A percentile compares a stretch with the other conserved stretches of the same genome.
Evolutionary conservation across 2,797 vertebrate genomes (phyloP).

Genomic region (Carapus acus): DNA sequence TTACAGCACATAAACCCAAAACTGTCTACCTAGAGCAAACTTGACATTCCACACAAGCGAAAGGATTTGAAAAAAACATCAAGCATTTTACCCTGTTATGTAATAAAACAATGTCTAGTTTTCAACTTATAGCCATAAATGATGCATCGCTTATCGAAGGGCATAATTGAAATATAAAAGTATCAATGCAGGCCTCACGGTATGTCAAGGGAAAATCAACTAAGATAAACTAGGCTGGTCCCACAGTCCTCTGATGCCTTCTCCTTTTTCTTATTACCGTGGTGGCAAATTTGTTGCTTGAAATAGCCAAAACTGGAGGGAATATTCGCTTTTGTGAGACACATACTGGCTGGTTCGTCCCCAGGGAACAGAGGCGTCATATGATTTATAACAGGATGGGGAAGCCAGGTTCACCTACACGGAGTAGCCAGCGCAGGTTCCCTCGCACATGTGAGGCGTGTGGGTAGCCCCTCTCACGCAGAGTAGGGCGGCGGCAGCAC

Average conservation of each 20-base stretch:
- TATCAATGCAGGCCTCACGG: constrained; percentile 7
- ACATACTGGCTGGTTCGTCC: constrained; percentile 34
- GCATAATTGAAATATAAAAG: constrained; percentile 15
- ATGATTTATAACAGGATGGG: constrained; percentile 55
- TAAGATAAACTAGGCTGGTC: background rate
- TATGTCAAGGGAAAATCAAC: constrained; percentile 5
- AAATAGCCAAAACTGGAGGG: constrained; percentile 16
- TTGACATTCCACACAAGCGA: constrained; percentile 27
- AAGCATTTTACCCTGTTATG: constrained; percentile 21
- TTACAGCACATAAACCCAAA: background rate
- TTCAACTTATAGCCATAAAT: constrained; percentile 29
- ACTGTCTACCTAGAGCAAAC: background rate
- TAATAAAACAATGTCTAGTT: constrained; percentile 16
- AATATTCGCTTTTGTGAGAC: constrained; percentile 18
- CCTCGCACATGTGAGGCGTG: background rate
- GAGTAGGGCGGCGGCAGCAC: constrained; percentile 18
- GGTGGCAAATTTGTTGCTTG: constrained; percentile 13
- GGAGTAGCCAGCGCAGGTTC: constrained; percentile 5
- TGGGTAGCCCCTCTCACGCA: background rate
- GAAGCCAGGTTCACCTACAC: constrained; percentile 48
- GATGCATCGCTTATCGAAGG: constrained; percentile 25
- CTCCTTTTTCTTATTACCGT: background rate
- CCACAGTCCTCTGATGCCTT: background rate
- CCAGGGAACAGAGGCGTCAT: constrained; percentile 41
- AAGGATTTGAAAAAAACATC: constrained; percentile 18